Conservation (phyloP, 2,888 invertebrate species). For the Hydropsyche betteni region DNA sequence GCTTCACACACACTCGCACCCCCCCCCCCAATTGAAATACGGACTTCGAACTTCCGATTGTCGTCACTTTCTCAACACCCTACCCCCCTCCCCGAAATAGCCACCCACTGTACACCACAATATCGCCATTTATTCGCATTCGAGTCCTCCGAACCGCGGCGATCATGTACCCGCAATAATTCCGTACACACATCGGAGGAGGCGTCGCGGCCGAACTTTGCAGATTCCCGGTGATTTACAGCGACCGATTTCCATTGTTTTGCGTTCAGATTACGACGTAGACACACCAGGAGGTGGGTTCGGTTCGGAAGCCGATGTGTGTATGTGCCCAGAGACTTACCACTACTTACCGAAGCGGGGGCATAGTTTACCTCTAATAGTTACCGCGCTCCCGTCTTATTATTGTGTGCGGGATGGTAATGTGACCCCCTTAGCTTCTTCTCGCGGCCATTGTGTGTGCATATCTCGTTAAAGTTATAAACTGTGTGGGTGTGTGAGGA, state of each 20-base stretch:
- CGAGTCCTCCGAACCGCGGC: no score
- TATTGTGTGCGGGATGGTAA: conserved; percentile 48
- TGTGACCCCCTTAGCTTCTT: conserved; percentile 41
- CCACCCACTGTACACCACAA: not conserved
- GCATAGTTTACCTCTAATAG: conserved; percentile 52
- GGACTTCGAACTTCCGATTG: no score
- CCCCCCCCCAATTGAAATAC: no score
- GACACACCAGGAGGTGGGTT: conserved; percentile 14
- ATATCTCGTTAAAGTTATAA: conserved; percentile 50
- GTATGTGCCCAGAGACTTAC: conserved; percentile 51
- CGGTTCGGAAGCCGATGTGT: not conserved
- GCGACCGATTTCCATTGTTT: conserved; percentile 52
- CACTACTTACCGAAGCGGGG: conserved; percentile 48
- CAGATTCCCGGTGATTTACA: conserved; percentile 52
- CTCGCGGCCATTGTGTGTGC: conserved; percentile 44
- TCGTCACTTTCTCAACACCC: conserved; percentile 2
- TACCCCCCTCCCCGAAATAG: not conserved
- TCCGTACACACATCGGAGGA: conserved; percentile 49
- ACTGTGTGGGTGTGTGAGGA: conserved; percentile 36
- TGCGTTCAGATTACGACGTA: conserved; percentile 52
- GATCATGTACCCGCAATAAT: conserved; percentile 48
- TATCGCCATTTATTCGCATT: no score
- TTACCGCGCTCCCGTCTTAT: conserved; percentile 52
- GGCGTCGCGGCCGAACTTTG: conserved; percentile 48
- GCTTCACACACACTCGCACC: not conserved